Evolutionary conservation across 2,113 vertebrate genomes (phyloP), one percentile per base, ranked within the genome.

Genomic region (Paradoxurus hermaphroditus): DNA sequence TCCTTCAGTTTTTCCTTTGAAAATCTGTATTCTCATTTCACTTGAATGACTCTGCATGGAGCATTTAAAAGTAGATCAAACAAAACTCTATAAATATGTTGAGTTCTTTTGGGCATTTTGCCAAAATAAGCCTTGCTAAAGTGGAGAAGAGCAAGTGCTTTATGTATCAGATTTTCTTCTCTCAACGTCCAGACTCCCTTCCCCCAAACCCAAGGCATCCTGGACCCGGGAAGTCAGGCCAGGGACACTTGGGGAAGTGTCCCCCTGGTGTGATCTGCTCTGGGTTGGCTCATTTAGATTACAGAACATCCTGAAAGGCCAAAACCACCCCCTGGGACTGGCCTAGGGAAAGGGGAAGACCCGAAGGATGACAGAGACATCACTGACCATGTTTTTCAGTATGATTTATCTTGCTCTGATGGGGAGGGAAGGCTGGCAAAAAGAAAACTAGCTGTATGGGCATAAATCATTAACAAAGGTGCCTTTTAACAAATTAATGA

Each of bases 81-180:
- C 84, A 97, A 94, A 97, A 90, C 95, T 96, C 95, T 98, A 97
- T 98, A 98, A 98, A 97, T 98, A 98, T 68, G 84, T 82, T 95
- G 92, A 96, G 62, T 95, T 96, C 97, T 97, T 94, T 97, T 21
- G 96, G 97, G 95, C 97, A 92, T 97, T 98, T 97, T 97, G 91
- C 97, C 96, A 82, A 82, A 97, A 92, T 75, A 81, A 92, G 94
- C 79, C 90, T 95, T 79, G 86, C 73, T 79, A 83, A 91, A 78
- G 90, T 44, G 90, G 75, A 82, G 93, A 95, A 94, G 77, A 89
- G 89, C 79, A 90, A 29, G 75, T 95, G 70, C 59, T 96, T 92
- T 97, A 79, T 86, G 63, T 97, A 75, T 97, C 59, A 19, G 41
- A 83, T 97, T 96, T 96, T 97, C 62, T 97, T 75, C 51, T 89